Evolutionary conservation across 1,140 invertebrate species (phyloP).

Genomic region (Ooceraea biroi): DNA sequence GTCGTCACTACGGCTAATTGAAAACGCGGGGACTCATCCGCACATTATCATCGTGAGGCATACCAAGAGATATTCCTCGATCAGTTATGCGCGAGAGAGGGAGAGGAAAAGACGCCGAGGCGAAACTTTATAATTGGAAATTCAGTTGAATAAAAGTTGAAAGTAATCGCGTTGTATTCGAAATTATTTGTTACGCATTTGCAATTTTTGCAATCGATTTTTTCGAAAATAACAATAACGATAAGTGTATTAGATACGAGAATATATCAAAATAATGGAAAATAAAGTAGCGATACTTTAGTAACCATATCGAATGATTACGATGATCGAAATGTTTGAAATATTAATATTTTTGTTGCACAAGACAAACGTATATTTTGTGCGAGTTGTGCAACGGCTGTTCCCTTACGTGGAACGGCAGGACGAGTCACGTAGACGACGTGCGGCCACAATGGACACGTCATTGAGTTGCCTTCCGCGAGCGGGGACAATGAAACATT

Average conservation of each 20-base stretch:
- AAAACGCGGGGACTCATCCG: slow-evolving; percentile 43
- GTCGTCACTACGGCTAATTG: slow-evolving; percentile 52
- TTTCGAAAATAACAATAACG: too few relatives aligned
- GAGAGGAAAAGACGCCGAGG: not conserved
- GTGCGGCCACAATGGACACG: slow-evolving; percentile 61
- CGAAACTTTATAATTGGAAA: slow-evolving; percentile 50
- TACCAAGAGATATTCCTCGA: slow-evolving; percentile 7
- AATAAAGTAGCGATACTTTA: not conserved
- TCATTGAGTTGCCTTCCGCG: slow-evolving; percentile 56
- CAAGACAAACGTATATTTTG: slow-evolving; percentile 37
- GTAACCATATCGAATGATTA: slow-evolving; percentile 5
- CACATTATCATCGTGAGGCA: slow-evolving; percentile 54
- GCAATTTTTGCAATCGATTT: too few relatives aligned
- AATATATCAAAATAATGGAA: not conserved
- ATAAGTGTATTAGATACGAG: too few relatives aligned
- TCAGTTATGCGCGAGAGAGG: slow-evolving; percentile 18
- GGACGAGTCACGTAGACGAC: slow-evolving; percentile 29
- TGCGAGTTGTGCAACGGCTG: slow-evolving; percentile 27
- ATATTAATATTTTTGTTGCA: slow-evolving; percentile 17
- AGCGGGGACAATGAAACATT: slow-evolving; percentile 60
- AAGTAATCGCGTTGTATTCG: too few relatives aligned
- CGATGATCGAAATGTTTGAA: slow-evolving; percentile 44
- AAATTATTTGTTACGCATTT: too few relatives aligned
- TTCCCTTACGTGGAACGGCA: slow-evolving; percentile 37
- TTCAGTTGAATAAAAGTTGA: slow-evolving; percentile 15